Conservation (phyloP, 2,797 vertebrate species). For the Threskiornis aethiopicus region DNA sequence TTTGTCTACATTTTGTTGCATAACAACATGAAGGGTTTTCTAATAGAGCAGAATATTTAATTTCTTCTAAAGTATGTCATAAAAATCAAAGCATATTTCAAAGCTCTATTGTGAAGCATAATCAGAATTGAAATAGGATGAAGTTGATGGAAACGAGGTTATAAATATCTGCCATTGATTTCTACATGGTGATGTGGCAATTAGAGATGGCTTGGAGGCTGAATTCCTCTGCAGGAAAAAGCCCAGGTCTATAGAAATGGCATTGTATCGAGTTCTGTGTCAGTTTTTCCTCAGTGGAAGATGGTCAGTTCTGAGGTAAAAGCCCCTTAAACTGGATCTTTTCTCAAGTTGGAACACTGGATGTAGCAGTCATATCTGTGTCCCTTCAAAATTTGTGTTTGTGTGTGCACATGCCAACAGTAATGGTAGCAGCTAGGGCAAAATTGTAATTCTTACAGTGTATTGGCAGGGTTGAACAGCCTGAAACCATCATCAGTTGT, state of each 20-base stretch:
- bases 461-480: background rate
- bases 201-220: background rate
- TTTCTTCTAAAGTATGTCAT: background rate
- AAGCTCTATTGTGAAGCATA: background rate
- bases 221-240: background rate
- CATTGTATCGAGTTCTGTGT: background rate
- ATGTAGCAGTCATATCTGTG: background rate
- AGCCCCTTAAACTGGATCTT: background rate
- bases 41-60: background rate
- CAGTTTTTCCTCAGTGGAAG: background rate
- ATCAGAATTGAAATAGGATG: background rate
- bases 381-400: background rate
- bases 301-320: background rate
- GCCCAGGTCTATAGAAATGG: background rate
- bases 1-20: background rate
- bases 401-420: background rate
- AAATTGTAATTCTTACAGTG: background rate
- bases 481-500: background rate
- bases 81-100: background rate
- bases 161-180: background rate
- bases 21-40: background rate
- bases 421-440: background rate
- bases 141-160: background rate
- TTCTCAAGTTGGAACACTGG: background rate
- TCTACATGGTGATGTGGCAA: background rate